phyloP scores from a whole-genome alignment of 2,888 invertebrate species.

The Caenorhabditis japonica region DNA sequence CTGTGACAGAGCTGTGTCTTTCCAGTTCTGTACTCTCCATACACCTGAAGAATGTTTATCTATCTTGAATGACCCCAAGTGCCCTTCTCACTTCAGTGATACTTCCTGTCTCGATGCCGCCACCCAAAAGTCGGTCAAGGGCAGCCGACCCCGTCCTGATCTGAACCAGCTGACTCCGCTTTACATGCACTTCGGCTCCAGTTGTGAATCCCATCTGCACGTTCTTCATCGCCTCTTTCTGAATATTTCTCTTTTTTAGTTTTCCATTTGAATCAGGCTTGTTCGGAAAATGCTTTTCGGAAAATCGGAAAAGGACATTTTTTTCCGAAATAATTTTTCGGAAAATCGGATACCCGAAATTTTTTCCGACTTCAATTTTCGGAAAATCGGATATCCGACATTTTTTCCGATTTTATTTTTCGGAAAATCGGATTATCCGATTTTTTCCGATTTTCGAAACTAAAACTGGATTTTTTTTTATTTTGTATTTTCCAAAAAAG shows the following conservation, averaged over 20 bases:
- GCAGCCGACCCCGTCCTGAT: slow-evolving; percentile 79
- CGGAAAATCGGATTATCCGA: too few relatives aligned
- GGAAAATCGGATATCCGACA: too few relatives aligned
- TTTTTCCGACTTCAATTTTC: too few relatives aligned
- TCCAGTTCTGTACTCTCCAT: slow-evolving; percentile 97
- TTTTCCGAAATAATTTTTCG: too few relatives aligned
- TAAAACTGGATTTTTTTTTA: too few relatives aligned
- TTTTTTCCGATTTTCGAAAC: too few relatives aligned
- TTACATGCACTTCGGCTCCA: slow-evolving; percentile 94
- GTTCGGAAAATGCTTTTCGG: too few relatives aligned
- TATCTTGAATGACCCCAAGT: slow-evolving; percentile 1
- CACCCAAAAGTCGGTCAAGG: slow-evolving; percentile 76
- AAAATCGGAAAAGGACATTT: too few relatives aligned
- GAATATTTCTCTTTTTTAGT: slow-evolving; percentile 3
- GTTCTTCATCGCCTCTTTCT: slow-evolving; percentile 89
- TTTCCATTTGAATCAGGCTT: too few relatives aligned
- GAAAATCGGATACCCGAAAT: too few relatives aligned
- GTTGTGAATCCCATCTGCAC: slow-evolving; percentile 98
- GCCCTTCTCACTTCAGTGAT: slow-evolving; percentile 85
- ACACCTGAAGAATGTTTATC: slow-evolving; percentile 81
- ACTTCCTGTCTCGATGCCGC: slow-evolving; percentile 97
- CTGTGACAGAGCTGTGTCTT: slow-evolving; percentile 98
- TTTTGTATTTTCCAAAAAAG: too few relatives aligned
- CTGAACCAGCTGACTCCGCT: slow-evolving; percentile 93
- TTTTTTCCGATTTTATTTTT: too few relatives aligned